Percentiles rank a stretch among this genome's conserved stretches.
These are phyloP conservation scores for Apogon talboti DNA, from an alignment of 2,797 vertebrate genomes.

Conservation along the genomic window DNA sequence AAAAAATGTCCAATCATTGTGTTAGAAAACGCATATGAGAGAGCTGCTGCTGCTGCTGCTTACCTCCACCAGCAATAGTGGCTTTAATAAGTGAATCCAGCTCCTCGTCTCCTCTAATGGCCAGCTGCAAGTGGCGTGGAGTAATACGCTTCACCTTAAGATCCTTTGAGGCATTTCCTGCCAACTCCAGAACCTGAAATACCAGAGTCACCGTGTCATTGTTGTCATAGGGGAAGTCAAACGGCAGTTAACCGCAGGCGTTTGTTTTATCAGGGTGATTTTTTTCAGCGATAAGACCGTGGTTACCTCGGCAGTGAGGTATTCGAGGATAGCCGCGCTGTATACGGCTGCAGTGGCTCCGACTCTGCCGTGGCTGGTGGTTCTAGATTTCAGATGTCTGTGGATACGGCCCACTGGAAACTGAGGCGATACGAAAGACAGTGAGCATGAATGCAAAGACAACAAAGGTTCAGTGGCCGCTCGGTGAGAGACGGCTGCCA, in stretches of 20 bases:
- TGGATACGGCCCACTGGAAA: conserved; percentile 88
- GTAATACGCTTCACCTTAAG: conserved; percentile 88
- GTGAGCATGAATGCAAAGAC: not conserved
- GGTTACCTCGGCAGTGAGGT: conserved; percentile 94
- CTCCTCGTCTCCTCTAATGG: conserved; percentile 87
- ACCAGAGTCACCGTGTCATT: not conserved
- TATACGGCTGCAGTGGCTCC: conserved; percentile 87
- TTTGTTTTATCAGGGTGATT: too few species aligned
- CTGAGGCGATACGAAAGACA: conserved; percentile 42
- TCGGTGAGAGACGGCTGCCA: not conserved
- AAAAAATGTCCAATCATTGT: too few species aligned
- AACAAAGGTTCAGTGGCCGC: conserved; percentile 10
- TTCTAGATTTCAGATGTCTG: conserved; percentile 86
- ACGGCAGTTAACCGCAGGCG: not conserved
- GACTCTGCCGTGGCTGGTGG: conserved; percentile 87
- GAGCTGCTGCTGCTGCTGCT: not conserved
- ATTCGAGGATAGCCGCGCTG: conserved; percentile 87
- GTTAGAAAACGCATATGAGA: not conserved
- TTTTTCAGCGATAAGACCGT: rapidly evolving
- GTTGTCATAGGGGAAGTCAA: not conserved
- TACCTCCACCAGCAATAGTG: conserved; percentile 88
- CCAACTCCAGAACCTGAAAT: conserved; percentile 84
- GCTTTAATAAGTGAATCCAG: conserved; percentile 88
- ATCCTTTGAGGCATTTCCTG: conserved; percentile 88
- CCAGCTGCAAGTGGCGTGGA: conserved; percentile 87